A percentile compares a stretch with the other conserved stretches of the same genome.
Conservation (phyloP, 2,113 vertebrate species). For the Plecotus auritus region DNA sequence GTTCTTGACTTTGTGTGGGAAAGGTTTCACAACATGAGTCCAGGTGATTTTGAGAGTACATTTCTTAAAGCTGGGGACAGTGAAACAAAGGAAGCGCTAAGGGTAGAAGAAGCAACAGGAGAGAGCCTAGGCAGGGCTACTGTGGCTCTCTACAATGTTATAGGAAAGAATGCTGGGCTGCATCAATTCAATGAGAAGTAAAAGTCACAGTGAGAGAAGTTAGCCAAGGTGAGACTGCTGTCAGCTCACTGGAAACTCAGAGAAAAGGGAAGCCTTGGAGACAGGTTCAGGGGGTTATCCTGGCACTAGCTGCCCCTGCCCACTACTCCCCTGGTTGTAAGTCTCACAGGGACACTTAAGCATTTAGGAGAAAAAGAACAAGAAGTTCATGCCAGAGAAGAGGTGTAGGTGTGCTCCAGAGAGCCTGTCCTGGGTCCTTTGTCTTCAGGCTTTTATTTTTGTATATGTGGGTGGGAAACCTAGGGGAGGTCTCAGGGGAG, state of each 20-base stretch:
- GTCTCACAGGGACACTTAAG: not conserved
- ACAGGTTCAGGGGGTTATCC: not conserved
- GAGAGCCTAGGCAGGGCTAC: not conserved
- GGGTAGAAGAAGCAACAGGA: not conserved
- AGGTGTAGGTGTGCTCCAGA: not conserved
- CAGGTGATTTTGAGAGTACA: not conserved
- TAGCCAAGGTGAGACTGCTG: too few species aligned
- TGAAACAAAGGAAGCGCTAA: not conserved
- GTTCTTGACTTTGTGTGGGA: not conserved
- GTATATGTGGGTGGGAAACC: not conserved
- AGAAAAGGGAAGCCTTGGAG: not conserved
- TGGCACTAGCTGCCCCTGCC: not conserved
- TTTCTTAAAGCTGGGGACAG: not conserved
- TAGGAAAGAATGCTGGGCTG: too few species aligned
- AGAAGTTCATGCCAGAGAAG: not conserved
- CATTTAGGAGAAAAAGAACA: not conserved
- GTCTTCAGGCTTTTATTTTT: not conserved
- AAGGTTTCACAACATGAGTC: not conserved
- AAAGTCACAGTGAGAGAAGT: too few species aligned
- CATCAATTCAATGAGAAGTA: too few species aligned
- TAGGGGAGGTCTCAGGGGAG: too few species aligned
- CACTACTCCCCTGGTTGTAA: not conserved
- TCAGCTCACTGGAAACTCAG: too few species aligned
- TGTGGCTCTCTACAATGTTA: too few species aligned
- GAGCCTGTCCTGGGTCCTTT: not conserved